A percentile compares a stretch with the other conserved stretches of the same genome.
phyloP scores from a whole-genome alignment of 2,888 invertebrate genomes.

The Scaptomyza polygonia region DNA sequence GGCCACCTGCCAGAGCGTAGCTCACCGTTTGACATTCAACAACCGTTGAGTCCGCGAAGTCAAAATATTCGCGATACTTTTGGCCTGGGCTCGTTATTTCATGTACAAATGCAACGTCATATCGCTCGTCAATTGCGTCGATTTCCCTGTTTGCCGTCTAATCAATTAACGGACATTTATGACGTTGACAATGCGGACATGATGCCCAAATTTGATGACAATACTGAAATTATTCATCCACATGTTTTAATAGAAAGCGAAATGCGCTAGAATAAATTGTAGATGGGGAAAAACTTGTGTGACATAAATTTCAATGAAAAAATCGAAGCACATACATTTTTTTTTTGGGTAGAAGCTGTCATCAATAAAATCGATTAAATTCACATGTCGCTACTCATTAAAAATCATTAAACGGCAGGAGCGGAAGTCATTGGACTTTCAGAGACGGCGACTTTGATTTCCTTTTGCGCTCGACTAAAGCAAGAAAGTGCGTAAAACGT shows the following conservation, averaged over 20 bases:
- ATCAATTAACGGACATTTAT: not conserved
- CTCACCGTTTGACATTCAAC: not conserved
- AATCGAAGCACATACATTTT: not conserved
- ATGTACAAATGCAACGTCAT: not conserved
- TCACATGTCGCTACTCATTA: slow-evolving; percentile 64
- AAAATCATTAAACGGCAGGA: slow-evolving; percentile 78
- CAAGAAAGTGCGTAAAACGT: slow-evolving; percentile 52
- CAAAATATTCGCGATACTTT: not conserved
- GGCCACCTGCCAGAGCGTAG: not conserved
- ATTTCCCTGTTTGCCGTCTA: not conserved
- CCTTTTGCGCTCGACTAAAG: slow-evolving; percentile 65
- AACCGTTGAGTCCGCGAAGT: not conserved
- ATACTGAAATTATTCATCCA: not conserved
- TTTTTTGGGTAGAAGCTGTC: slow-evolving; percentile 27
- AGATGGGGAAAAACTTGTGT: not conserved
- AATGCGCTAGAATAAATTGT: not conserved
- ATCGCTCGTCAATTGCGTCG: not conserved
- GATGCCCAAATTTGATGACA: not conserved
- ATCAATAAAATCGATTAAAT: slow-evolving; percentile 74
- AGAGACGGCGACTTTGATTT: slow-evolving; percentile 74
- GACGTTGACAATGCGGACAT: too few species aligned
- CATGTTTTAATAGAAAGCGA: not conserved
- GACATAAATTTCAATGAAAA: too few species aligned
- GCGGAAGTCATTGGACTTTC: slow-evolving; percentile 80
- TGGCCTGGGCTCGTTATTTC: not conserved